These are phyloP conservation scores for Cavia porcellus DNA, from an alignment of 2,113 vertebrate species.

Conservation along the genomic window DNA sequence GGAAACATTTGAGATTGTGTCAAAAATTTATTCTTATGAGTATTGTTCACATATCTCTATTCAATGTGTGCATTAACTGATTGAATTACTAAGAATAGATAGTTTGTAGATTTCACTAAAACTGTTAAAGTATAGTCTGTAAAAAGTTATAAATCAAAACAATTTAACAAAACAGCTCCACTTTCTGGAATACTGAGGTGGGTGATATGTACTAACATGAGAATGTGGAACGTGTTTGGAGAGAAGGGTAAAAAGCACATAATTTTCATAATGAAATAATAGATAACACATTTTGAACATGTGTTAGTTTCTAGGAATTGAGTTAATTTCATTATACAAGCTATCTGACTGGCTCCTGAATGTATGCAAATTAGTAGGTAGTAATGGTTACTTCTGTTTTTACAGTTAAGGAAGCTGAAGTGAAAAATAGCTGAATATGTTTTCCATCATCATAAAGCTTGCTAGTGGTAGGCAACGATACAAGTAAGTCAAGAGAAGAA, in stretches of 20 bases:
- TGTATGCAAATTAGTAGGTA: not conserved
- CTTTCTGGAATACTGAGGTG: not conserved
- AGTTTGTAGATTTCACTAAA: not conserved
- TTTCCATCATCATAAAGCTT: not conserved
- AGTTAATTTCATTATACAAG: slow-evolving; percentile 5
- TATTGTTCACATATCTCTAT: not conserved
- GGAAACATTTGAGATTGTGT: not conserved
- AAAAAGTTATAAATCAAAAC: not conserved
- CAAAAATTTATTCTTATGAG: not conserved
- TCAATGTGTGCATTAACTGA: not conserved
- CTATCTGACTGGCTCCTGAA: not conserved
- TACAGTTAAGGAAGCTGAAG: not conserved
- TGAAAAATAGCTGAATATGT: not conserved
- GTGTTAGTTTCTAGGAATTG: not conserved
- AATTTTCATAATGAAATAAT: not conserved
- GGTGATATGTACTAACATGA: not conserved
- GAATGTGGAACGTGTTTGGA: not conserved
- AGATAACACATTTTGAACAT: not conserved
- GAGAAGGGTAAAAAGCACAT: not conserved
- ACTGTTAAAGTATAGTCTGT: not conserved
- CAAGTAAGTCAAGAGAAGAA: not conserved
- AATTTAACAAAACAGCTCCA: not conserved
- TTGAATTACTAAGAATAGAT: not conserved
- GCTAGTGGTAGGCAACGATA: not conserved
- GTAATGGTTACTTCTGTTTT: not conserved